Evolutionary conservation across 2,113 vertebrate species (phyloP).

Genomic region (Centropus bengalensis): DNA sequence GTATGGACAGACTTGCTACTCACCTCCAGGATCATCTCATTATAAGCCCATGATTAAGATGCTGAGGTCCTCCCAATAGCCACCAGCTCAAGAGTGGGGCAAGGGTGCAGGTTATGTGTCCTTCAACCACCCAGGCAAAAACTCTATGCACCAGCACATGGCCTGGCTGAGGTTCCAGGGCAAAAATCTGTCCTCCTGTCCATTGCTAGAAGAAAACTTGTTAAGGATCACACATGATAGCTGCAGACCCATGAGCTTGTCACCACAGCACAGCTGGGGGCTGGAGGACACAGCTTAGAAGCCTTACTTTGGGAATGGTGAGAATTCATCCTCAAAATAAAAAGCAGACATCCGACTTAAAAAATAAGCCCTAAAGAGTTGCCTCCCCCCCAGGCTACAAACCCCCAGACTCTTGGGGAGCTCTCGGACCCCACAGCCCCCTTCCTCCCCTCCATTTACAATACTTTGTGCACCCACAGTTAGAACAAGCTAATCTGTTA

Average conservation of each 20-base stretch:
- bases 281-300: background rate
- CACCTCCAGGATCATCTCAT: background rate
- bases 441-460: rapidly evolving
- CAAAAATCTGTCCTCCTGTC: too few species aligned
- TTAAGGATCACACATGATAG: background rate
- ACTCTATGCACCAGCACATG: rapidly evolving
- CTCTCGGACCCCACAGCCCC: background rate
- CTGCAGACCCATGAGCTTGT: background rate
- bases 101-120: background rate
- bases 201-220: background rate
- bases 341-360: rapidly evolving
- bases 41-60: background rate
- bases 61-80: background rate
- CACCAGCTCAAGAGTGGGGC: too few species aligned
- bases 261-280: rapidly evolving
- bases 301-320: rapidly evolving
- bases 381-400: background rate
- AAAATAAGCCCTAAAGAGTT: background rate
- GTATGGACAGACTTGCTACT: background rate
- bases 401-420: rapidly evolving
- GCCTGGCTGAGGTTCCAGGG: background rate
- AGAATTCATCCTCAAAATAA: background rate
- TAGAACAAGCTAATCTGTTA: background rate
- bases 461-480: background rate
- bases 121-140: background rate